Evolutionary conservation across 2,888 invertebrate genomes (phyloP).

Genomic region (Phalangium opilio): DNA sequence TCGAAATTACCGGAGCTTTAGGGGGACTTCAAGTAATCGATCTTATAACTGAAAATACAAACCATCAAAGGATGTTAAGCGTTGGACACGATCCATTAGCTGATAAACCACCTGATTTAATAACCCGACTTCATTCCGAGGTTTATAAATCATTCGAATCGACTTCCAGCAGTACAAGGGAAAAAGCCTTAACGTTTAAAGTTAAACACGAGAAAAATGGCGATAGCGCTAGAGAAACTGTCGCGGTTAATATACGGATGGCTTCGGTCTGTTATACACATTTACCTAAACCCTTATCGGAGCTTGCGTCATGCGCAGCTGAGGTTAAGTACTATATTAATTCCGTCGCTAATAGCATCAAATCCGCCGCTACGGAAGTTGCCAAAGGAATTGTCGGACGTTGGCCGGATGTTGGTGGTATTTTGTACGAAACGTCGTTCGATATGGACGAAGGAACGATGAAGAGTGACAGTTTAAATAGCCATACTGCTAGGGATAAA

Average conservation of each 20-base stretch:
- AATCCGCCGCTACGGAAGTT: slow-evolving; percentile 82
- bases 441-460: no score
- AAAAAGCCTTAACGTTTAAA: slow-evolving; percentile 40
- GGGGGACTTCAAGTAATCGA: slow-evolving; percentile 78
- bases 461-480: no score
- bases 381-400: slow-evolving; percentile 54
- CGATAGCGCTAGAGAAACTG: slow-evolving; percentile 5
- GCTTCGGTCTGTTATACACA: slow-evolving; percentile 89
- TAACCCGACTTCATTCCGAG: slow-evolving; percentile 27
- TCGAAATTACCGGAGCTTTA: slow-evolving; percentile 65
- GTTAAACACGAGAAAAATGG: slow-evolving; percentile 16
- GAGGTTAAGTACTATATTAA: slow-evolving; percentile 79
- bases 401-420: background rate
- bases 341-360: slow-evolving; percentile 66
- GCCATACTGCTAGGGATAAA: background rate
- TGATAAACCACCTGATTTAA: slow-evolving; percentile 26
- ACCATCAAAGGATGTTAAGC: slow-evolving; percentile 68
- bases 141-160: slow-evolving; percentile 27
- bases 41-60: slow-evolving; percentile 50
- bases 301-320: slow-evolving; percentile 70
- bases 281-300: slow-evolving; percentile 67
- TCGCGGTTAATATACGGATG: slow-evolving; percentile 44
- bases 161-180: slow-evolving; percentile 26
- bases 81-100: slow-evolving; percentile 55
- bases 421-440: no score